Base-by-base conservation (phyloP, 1,140 invertebrate species). In the Ceratoteleas bidentatus region DNA sequence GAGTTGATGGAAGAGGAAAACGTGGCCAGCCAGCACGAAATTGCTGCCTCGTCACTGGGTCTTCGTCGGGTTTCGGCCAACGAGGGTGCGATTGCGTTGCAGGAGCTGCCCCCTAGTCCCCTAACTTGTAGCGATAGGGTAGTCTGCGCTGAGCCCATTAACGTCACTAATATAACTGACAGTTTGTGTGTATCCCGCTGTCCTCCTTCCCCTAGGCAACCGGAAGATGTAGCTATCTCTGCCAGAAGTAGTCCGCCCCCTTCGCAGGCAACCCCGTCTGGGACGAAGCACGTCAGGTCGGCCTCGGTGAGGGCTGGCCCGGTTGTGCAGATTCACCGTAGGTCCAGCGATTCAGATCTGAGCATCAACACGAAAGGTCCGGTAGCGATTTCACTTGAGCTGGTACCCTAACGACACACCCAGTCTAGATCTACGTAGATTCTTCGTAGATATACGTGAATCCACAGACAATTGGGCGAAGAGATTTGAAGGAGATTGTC, bases 341-440 rank as follows among this genome's bases (percentile, higher is more conserved):
- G 97, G 69, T 97, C 97, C 0, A 98, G 97, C 4, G 98, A 98
- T 89, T 98, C 98, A 2, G 98, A 99, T 91, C 91, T 98, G 53
- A 97, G 96, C 91, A 95, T 97, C 38, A 97, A 97, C 6, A 97
- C 97, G 2, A 98, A 97, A 96, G 96, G 97, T 98, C n/a, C n/a
- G n/a, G n/a, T n/a, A n/a, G n/a, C n/a, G n/a, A n/a, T n/a, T n/a
- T n/a, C n/a, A n/a, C n/a, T n/a, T n/a, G n/a, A n/a, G n/a, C n/a
- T n/a, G n/a, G n/a, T n/a, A n/a, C n/a, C n/a, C n/a, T n/a, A n/a
- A n/a, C n/a, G n/a, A n/a, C n/a, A n/a, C n/a, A n/a, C n/a, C n/a
- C n/a, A n/a, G n/a, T n/a, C n/a, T n/a, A n/a, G n/a, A n/a, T n/a
- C n/a, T n/a, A n/a, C n/a, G n/a, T n/a, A n/a, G n/a, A n/a, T n/a